Conservation (phyloP, 2,888 invertebrate genomes). For the Lamproptera curius region DNA sequence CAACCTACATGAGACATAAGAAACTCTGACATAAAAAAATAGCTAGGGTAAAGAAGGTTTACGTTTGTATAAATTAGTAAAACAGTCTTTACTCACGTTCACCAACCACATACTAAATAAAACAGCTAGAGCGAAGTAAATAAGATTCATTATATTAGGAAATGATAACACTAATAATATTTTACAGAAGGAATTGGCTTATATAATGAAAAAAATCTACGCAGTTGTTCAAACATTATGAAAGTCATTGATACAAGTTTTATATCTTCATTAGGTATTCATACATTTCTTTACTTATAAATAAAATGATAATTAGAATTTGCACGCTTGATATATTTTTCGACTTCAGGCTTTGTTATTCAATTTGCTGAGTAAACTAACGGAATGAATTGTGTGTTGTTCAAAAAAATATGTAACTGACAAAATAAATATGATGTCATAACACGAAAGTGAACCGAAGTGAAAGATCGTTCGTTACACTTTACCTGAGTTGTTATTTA, state of each 20-base stretch:
- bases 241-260: neutral
- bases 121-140: neutral
- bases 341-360: conserved; percentile 11
- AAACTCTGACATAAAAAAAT: too few relatives aligned
- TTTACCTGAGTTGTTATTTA: too few relatives aligned
- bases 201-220: neutral
- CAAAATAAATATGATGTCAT: conserved; percentile 6
- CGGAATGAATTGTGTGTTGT: neutral
- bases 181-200: neutral
- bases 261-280: neutral
- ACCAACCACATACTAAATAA: neutral
- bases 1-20: too few relatives aligned
- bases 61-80: neutral
- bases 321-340: conserved; percentile 6
- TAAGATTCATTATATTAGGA: neutral
- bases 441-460: too few relatives aligned
- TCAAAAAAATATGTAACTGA: neutral
- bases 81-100: conserved; percentile 9
- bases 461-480: too few relatives aligned
- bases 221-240: conserved; percentile 17
- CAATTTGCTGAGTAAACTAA: conserved; percentile 6
- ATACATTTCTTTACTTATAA: neutral
- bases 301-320: conserved; percentile 3
- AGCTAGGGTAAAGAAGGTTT: too few relatives aligned
- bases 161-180: neutral